phyloP scores from a whole-genome alignment of 1,140 invertebrate genomes.

The Cydia strobilella region DNA sequence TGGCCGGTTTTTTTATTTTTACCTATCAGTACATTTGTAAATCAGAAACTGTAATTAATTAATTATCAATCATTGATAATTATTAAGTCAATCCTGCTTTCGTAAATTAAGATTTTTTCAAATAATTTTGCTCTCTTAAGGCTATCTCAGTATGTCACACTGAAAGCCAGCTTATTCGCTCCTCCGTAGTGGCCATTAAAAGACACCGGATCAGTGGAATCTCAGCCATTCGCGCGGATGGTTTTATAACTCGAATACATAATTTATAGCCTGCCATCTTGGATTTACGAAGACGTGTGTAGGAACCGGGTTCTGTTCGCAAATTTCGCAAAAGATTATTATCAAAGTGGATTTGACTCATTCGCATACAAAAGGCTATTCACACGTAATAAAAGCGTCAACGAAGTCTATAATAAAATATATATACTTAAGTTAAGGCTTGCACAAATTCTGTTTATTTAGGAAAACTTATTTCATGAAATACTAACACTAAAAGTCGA shows the following conservation, averaged over 20 bases:
- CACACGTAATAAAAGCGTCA: no score
- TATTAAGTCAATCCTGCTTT: background rate
- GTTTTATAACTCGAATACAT: slow-evolving; percentile 74
- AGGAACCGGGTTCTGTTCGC: background rate
- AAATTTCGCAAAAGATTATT: slow-evolving; percentile 6
- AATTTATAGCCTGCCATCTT: slow-evolving; percentile 51
- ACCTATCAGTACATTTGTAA: no score
- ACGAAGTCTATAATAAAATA: no score
- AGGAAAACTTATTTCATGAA: no score
- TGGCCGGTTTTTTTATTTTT: no score
- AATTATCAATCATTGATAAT: no score
- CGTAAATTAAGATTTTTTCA: background rate
- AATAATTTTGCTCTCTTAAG: background rate
- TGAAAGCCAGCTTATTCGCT: slow-evolving; percentile 37
- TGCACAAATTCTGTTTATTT: no score
- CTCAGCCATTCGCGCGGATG: slow-evolving; percentile 57
- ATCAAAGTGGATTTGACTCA: background rate
- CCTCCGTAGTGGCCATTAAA: slow-evolving; percentile 54
- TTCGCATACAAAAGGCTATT: background rate
- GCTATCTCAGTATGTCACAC: background rate
- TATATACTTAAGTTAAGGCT: no score
- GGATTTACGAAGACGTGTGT: slow-evolving; percentile 15
- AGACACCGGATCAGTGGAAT: slow-evolving; percentile 66
- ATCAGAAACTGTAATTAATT: no score
- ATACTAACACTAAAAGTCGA: no score